Conservation (phyloP, 2,888 invertebrate species). For the Limulus polyphemus region DNA sequence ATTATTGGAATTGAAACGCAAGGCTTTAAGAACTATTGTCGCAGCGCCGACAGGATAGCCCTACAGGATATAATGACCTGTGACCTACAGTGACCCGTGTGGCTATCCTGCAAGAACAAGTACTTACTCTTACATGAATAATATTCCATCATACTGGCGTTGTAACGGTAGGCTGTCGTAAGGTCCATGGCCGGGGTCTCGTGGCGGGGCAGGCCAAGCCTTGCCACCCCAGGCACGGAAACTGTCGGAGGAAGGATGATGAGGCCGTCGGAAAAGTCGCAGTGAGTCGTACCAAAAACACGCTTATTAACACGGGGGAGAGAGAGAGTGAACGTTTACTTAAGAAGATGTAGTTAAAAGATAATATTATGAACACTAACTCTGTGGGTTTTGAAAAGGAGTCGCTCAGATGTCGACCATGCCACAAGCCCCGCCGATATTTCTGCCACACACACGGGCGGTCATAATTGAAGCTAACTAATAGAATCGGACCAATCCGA, state of each 20-base stretch:
- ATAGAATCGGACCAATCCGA: neutral
- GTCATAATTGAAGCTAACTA: conserved; percentile 2
- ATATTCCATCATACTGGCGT: conserved; percentile 97
- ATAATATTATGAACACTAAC: neutral
- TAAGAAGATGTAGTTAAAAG: neutral
- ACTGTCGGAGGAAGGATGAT: no score
- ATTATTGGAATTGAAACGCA: no score
- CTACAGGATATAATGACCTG: no score
- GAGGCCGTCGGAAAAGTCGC: neutral
- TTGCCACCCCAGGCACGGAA: no score
- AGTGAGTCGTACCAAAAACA: neutral
- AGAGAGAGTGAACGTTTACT: neutral
- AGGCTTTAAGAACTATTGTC: no score
- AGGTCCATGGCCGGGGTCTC: conserved; percentile 53
- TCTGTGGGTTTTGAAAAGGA: no score
- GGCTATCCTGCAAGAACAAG: neutral
- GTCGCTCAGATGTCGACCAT: no score
- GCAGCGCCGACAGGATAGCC: no score
- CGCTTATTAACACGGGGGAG: neutral
- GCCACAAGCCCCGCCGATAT: no score
- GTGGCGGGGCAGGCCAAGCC: neutral
- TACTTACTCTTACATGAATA: conserved; percentile 54
- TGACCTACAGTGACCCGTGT: no score
- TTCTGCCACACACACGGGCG: neutral
- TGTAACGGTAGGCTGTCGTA: conserved; percentile 84